These are phyloP conservation scores for Ladona fulva DNA, from an alignment of 1,140 invertebrate genomes.

Conservation along the genomic window DNA sequence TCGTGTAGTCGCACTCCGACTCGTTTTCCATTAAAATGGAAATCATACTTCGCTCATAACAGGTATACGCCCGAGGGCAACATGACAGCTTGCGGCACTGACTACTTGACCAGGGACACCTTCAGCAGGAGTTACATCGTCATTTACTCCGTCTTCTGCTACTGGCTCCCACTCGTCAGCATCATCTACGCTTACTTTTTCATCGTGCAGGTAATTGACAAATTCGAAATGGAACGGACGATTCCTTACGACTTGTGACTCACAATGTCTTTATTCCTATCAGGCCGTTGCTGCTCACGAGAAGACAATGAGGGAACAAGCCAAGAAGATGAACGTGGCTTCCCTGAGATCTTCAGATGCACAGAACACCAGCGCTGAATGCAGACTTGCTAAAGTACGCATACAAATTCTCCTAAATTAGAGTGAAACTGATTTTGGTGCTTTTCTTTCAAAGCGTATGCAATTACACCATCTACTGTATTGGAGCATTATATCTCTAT, in stretches of 20 bases:
- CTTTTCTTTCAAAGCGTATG: too few species aligned
- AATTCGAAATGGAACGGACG: background rate
- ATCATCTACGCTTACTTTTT: constrained; percentile 65
- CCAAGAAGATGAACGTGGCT: constrained; percentile 63
- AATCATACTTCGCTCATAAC: background rate
- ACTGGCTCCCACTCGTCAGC: constrained; percentile 51
- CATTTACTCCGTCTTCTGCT: constrained; percentile 51
- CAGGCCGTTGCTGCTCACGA: constrained; percentile 57
- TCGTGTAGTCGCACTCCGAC: too few species aligned
- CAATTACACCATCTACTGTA: too few species aligned
- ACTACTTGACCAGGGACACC: constrained; percentile 59
- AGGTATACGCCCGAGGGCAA: constrained; percentile 65
- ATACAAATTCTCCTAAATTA: background rate
- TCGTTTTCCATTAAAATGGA: too few species aligned
- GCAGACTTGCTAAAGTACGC: constrained; percentile 48
- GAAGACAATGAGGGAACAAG: constrained; percentile 58
- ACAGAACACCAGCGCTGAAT: constrained; percentile 50
- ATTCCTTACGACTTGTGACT: too few species aligned
- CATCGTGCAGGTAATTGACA: constrained; percentile 45
- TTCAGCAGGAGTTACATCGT: constrained; percentile 53
- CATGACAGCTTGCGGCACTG: constrained; percentile 70
- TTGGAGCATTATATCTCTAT: too few species aligned
- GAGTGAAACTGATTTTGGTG: too few species aligned
- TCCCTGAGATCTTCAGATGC: constrained; percentile 51
- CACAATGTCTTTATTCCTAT: background rate